These are phyloP conservation scores for Scytalopus superciliaris DNA, from an alignment of 2,113 vertebrate genomes.

Conservation along the genomic window DNA sequence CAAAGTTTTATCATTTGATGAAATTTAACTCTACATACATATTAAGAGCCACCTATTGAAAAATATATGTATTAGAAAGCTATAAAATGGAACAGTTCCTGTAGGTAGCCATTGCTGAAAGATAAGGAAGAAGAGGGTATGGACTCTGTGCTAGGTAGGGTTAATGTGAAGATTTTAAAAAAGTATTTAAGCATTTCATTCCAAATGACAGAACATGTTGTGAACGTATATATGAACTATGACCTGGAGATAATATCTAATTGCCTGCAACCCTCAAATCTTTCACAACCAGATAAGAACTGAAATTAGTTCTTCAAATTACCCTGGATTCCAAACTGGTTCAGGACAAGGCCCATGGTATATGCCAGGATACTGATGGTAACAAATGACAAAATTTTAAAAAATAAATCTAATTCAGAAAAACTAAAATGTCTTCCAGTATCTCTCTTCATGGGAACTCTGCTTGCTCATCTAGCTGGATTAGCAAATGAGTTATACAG, in stretches of 20 bases:
- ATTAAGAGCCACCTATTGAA: background rate
- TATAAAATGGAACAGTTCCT: background rate
- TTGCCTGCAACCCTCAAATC: background rate
- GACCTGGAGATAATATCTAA: background rate
- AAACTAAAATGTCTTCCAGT: background rate
- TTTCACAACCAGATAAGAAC: background rate
- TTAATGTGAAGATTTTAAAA: background rate
- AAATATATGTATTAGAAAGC: background rate
- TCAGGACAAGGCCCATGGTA: background rate
- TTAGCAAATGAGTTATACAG: background rate
- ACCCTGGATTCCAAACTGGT: background rate
- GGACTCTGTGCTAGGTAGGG: background rate
- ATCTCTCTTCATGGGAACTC: background rate
- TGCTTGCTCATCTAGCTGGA: background rate
- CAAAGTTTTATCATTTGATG: background rate
- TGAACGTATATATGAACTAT: background rate
- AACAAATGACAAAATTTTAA: background rate
- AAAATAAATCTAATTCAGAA: background rate
- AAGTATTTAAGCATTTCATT: background rate
- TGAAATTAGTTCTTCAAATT: conserved; percentile 6
- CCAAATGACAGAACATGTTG: background rate
- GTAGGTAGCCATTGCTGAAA: background rate
- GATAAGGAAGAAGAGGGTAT: background rate
- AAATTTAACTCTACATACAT: background rate
- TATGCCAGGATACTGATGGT: background rate